Base-by-base conservation (phyloP, 2,888 invertebrate genomes). In the Ophion ventricosus region DNA sequence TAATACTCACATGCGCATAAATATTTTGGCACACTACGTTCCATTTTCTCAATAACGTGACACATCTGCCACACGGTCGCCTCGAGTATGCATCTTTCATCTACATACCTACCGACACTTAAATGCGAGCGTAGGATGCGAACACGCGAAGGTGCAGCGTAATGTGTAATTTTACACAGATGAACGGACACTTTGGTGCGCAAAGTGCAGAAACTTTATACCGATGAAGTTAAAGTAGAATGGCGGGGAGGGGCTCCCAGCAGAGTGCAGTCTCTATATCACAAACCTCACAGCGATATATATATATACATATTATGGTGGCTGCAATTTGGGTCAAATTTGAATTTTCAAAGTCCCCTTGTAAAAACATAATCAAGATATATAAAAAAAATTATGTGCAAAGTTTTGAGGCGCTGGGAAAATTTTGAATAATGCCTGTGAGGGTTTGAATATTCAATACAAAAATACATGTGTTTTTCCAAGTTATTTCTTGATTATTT, bases 181-280 rank as follows among this genome's bases (percentile, higher is more conserved):
- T 80, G 79, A 84, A 56, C 79, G 61, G 61, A 79, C 84, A 84
- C 84, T 84, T 82, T 82, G 73, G 14, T 20, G 82, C 78, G 63
- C 82, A 82, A 73, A 84, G 84, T 82, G 82, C 75, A 72, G 79
- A 75, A 84, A 82, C 82, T 84, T 84, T 82, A 82, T 76, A 80
- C 82, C 66, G 84, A 82, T 76, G 76, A 66, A 80, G 82, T 84
- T 67, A 66, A 75, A 82, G 84, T 82, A 82, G 79, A 63, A 43
- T 59, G 64, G 61, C 25, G 26, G 25, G 54, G 61, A 17, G 14
- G 54, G 59, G 54, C 69, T 84, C 64, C 63, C 64, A 63, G 40
- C 25, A 79, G 66, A 79, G 79, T 79, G 72, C 59, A 66, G 20
- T 70, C 59, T 40, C 20, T 74, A 56, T 61, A 75, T 57, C 35